phyloP scores from a whole-genome alignment of 92 coral and sea anemone genomes.

The Epizoanthus rinbou region DNA sequence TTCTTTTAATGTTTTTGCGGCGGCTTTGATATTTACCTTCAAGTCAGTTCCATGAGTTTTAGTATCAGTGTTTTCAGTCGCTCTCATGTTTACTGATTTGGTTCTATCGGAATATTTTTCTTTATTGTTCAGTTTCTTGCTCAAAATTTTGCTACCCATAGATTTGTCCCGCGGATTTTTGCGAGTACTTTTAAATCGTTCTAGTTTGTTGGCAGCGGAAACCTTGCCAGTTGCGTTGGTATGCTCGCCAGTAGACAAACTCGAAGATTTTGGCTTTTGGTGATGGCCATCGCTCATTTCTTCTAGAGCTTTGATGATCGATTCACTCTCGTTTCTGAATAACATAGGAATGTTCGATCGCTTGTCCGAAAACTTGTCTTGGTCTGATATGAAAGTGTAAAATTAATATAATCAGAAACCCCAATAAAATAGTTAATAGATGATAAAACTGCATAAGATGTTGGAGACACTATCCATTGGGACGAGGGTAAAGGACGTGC shows the following conservation, averaged over 20 bases:
- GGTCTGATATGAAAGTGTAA: background rate
- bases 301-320: constrained; percentile 44
- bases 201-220: background rate
- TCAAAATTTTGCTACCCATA: background rate
- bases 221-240: background rate
- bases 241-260: background rate
- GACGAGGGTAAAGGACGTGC: no score
- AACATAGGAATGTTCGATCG: background rate
- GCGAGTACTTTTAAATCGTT: background rate
- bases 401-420: no score
- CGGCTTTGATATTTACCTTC: background rate
- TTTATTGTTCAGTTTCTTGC: background rate
- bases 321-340: constrained; percentile 22
- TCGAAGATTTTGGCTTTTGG: background rate
- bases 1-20: no score
- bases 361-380: background rate
- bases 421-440: no score
- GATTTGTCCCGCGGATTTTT: no score
- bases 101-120: background rate
- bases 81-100: background rate
- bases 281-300: constrained; percentile 23
- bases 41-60: background rate
- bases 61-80: background rate
- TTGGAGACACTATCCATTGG: no score
- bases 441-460: no score